Evolutionary conservation across 2,797 vertebrate species (phyloP).

Genomic region (Syndactyla subalaris): DNA sequence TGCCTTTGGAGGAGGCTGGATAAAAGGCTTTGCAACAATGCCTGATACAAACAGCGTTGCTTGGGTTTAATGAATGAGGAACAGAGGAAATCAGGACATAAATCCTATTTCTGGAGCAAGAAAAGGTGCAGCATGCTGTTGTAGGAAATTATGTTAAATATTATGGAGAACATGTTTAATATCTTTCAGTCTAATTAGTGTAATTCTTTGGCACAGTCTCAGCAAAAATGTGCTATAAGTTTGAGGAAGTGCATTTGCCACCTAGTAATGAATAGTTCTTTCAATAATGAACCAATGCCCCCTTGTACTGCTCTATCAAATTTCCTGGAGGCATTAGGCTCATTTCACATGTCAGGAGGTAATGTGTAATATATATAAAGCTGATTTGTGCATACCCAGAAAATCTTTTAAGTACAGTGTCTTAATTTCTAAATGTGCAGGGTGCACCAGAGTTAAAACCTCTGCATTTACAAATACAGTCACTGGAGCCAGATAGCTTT

Average conservation of each 20-base stretch:
- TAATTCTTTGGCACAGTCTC: neutral
- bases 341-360: neutral
- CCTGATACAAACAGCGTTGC: neutral
- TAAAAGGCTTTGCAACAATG: neutral
- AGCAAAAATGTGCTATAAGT: neutral
- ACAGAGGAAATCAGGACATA: neutral
- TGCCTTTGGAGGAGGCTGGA: neutral
- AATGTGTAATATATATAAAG: neutral
- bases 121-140: neutral
- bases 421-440: neutral
- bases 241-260: constrained; percentile 2
- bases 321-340: neutral
- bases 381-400: neutral
- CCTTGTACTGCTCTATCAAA: neutral
- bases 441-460: neutral
- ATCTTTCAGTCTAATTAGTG: constrained; percentile 13
- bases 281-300: neutral
- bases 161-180: constrained; percentile 3
- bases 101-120: neutral
- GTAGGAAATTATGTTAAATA: constrained; percentile 18
- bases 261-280: neutral
- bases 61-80: neutral
- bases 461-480: neutral
- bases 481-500: neutral
- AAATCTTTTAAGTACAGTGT: neutral